Evolutionary conservation across 2,797 vertebrate species (phyloP).

Genomic region (Vespertilio murinus): DNA sequence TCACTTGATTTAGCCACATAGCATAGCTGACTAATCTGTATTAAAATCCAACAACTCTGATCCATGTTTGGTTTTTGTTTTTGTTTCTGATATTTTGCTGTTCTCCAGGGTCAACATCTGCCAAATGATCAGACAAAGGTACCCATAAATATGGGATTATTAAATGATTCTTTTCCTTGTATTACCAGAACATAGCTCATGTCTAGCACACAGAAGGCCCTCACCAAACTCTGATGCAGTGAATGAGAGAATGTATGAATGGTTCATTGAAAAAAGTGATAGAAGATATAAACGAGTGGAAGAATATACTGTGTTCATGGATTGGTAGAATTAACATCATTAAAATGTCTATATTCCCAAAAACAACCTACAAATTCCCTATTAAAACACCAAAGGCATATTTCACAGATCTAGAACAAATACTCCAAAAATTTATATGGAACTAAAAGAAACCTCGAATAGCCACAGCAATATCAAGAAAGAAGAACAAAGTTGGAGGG

Average conservation of each 20-base stretch:
- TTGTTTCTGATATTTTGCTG: background rate
- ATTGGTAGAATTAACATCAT: no score
- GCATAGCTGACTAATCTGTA: background rate
- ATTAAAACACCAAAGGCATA: no score
- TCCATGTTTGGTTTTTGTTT: background rate
- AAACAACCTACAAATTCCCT: no score
- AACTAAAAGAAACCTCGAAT: no score
- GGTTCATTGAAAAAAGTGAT: background rate
- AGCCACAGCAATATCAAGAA: no score
- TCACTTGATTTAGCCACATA: background rate
- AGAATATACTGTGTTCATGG: no score
- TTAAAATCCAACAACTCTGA: background rate
- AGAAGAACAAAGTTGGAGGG: no score
- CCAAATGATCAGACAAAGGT: background rate
- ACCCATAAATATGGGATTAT: background rate
- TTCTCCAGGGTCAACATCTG: background rate
- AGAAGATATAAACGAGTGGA: no score
- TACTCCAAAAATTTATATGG: no score
- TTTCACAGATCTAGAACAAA: no score
- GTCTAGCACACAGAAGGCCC: background rate
- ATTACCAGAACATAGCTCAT: background rate
- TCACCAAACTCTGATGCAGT: background rate
- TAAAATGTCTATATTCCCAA: no score
- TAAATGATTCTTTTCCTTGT: background rate
- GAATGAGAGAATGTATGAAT: background rate